Conservation (phyloP, 2,113 vertebrate species). For the Daubentonia madagascariensis region DNA sequence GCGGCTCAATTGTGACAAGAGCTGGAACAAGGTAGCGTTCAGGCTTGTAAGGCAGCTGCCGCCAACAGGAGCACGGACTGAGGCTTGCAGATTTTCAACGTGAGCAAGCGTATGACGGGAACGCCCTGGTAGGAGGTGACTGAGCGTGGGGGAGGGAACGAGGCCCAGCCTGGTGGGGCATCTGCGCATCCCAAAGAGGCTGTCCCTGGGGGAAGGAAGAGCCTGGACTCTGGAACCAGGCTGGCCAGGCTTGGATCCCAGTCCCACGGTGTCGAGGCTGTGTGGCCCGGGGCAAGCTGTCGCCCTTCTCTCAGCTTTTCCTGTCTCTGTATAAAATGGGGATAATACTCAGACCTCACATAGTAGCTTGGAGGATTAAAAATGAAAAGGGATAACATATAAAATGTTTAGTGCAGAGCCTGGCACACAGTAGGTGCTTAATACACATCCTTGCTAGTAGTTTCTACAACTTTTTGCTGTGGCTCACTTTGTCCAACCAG, state of each 20-base stretch:
- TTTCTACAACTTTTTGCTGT: background rate
- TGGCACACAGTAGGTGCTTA: background rate
- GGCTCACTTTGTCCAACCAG: background rate
- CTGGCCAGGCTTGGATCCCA: background rate
- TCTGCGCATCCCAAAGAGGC: background rate
- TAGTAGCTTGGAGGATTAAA: background rate
- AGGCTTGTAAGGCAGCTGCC: background rate
- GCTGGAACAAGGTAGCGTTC: background rate
- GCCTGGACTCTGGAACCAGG: background rate
- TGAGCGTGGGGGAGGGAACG: background rate
- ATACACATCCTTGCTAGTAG: background rate
- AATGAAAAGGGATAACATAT: background rate
- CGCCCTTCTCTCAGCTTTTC: background rate
- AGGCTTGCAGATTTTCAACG: too few species aligned
- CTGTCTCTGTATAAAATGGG: background rate
- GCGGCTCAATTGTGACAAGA: fast-evolving
- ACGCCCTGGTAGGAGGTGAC: background rate
- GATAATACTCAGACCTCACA: background rate
- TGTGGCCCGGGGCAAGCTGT: fast-evolving
- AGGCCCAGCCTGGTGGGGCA: background rate
- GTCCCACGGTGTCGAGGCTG: background rate
- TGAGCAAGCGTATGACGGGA: too few species aligned
- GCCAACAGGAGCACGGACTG: fast-evolving
- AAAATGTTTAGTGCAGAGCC: background rate
- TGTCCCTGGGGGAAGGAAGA: background rate